phyloP scores from a whole-genome alignment of 2,888 invertebrate species.

The Baccha elongata region DNA sequence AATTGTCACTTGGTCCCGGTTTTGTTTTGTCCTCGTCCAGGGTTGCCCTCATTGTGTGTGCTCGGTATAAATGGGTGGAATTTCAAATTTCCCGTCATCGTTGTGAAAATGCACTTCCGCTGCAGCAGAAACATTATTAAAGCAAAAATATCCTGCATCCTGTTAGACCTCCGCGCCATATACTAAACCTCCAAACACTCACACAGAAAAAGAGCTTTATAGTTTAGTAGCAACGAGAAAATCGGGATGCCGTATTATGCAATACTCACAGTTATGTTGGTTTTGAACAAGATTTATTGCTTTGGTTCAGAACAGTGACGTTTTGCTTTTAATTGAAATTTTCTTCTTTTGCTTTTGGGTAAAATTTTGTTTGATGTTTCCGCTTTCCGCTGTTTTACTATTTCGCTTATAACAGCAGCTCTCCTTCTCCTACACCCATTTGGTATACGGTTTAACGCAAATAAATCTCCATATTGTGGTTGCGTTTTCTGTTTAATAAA shows the following conservation, averaged over 20 bases:
- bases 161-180: too few relatives aligned
- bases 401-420: not conserved
- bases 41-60: not conserved
- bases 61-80: conserved; percentile 51
- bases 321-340: conserved; percentile 71
- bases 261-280: conserved; percentile 8
- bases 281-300: conserved; percentile 68
- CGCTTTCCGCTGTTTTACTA: conserved; percentile 33
- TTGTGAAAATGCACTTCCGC: conserved; percentile 50
- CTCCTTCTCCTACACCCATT: not conserved
- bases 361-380: conserved; percentile 57
- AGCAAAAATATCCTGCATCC: conserved; percentile 28
- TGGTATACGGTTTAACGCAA: conserved; percentile 75
- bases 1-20: conserved; percentile 55
- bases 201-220: conserved; percentile 5
- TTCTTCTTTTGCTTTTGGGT: conserved; percentile 61
- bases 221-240: conserved; percentile 13
- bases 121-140: conserved; percentile 25
- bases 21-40: not conserved
- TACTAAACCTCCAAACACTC: too few relatives aligned
- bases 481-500: conserved; percentile 78
- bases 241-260: not conserved
- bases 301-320: conserved; percentile 57
- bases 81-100: conserved; percentile 43
- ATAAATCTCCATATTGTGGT: conserved; percentile 78